A percentile compares a stretch with the other conserved stretches of the same genome.
Conservation (phyloP, 35 echinoderm and acorn worm species). For the Ptychodera flava region DNA sequence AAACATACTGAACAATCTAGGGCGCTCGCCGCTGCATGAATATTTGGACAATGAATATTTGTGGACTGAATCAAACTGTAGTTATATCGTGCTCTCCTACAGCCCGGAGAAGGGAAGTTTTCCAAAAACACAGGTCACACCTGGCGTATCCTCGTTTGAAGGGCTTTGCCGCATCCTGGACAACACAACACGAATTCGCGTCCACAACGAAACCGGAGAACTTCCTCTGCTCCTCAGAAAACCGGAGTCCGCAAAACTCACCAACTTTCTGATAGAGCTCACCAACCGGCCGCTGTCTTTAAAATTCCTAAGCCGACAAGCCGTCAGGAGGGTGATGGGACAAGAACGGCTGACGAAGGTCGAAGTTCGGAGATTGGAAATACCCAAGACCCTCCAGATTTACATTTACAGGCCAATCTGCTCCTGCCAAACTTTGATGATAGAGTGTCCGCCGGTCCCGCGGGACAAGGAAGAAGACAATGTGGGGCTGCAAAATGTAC, state of each 20-base stretch:
- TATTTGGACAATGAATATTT: slow-evolving; percentile 3
- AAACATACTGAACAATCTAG: slow-evolving; percentile 16
- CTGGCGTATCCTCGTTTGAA: not conserved
- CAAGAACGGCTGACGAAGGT: not conserved
- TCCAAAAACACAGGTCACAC: no score
- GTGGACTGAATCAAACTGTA: not conserved
- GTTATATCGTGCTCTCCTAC: no score
- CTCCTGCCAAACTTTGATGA: no score
- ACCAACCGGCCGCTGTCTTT: not conserved
- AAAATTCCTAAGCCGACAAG: not conserved
- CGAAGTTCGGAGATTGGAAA: not conserved
- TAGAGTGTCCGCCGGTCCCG: no score
- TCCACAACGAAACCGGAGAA: not conserved
- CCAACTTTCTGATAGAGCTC: not conserved
- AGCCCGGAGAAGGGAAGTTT: no score
- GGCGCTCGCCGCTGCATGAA: slow-evolving; percentile 7
- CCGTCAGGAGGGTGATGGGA: not conserved
- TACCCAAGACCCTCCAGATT: not conserved
- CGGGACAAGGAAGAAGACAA: no score
- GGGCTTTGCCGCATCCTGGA: not conserved
- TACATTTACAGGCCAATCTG: not conserved
- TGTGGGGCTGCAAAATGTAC: no score
- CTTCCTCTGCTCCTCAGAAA: not conserved
- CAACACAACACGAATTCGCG: not conserved
- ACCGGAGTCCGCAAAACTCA: not conserved